Evolutionary conservation across 2,113 vertebrate genomes (phyloP).

Genomic region (Ginglymostoma cirratum): DNA sequence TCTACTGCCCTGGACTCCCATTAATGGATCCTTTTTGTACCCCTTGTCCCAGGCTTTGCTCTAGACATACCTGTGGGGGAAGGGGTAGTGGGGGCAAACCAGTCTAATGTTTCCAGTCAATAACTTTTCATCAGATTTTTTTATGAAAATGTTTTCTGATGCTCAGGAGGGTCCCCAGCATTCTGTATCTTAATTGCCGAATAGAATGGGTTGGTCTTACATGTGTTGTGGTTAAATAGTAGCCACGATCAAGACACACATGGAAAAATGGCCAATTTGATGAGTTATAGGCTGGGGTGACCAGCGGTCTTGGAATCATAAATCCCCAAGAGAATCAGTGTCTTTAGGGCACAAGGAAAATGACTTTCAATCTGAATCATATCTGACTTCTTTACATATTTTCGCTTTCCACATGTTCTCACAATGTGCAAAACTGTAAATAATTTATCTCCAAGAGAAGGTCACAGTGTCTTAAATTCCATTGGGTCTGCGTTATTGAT

Average conservation of each 20-base stretch:
- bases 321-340: not conserved
- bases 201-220: not conserved
- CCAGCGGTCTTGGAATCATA: not conserved
- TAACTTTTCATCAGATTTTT: too few relatives aligned
- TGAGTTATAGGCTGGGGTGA: not conserved
- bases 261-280: not conserved
- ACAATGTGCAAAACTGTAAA: not conserved
- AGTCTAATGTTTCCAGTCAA: too few relatives aligned
- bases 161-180: not conserved
- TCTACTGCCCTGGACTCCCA: too few relatives aligned
- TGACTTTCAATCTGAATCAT: not conserved
- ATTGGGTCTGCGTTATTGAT: not conserved
- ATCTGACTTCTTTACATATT: not conserved
- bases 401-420: not conserved
- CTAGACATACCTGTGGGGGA: too few relatives aligned
- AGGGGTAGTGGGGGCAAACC: too few relatives aligned
- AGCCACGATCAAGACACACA: not conserved
- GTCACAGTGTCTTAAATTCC: not conserved
- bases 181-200: not conserved
- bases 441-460: constrained; percentile 3
- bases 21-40: too few relatives aligned
- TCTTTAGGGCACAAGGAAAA: not conserved
- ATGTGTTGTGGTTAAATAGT: not conserved
- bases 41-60: too few relatives aligned
- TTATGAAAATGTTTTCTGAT: not conserved